Percentiles rank a stretch among this genome's conserved stretches.
Conservation (phyloP, 1,140 invertebrate genomes). For the Atopsyche davidsoni region DNA sequence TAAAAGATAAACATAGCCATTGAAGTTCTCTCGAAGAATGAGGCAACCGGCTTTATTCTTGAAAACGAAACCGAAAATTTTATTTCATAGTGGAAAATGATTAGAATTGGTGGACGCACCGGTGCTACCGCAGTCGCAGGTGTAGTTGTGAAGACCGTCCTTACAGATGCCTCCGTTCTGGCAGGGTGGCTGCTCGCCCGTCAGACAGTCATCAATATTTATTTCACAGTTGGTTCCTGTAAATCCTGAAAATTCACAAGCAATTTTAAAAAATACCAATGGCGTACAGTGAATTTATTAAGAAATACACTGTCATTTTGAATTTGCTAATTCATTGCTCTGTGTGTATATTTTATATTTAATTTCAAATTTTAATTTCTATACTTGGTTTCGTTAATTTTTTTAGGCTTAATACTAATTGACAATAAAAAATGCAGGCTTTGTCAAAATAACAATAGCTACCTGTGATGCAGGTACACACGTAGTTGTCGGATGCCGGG, state of each 20-base stretch:
- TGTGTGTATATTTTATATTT: constrained; percentile 3
- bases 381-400: no score
- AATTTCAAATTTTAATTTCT: no score
- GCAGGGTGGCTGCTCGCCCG: constrained; percentile 60
- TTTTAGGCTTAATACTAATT: no score
- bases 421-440: no score
- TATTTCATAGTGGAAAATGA: no score
- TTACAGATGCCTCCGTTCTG: constrained; percentile 76
- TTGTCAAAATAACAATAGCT: no score
- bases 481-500: constrained; percentile 47
- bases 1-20: no score
- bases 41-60: no score
- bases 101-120: no score
- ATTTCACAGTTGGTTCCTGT: constrained; percentile 52
- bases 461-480: constrained; percentile 57
- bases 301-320: constrained; percentile 2
- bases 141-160: constrained; percentile 71
- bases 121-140: constrained; percentile 66
- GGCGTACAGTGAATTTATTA: not conserved
- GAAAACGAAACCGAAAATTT: no score
- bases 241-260: constrained; percentile 36
- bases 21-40: no score
- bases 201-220: constrained; percentile 63
- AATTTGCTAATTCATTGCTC: no score
- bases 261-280: constrained; percentile 1